Percentiles rank a stretch among this genome's conserved stretches.
Conservation (phyloP, 2,888 invertebrate genomes). For the Cephonodes hylas region DNA sequence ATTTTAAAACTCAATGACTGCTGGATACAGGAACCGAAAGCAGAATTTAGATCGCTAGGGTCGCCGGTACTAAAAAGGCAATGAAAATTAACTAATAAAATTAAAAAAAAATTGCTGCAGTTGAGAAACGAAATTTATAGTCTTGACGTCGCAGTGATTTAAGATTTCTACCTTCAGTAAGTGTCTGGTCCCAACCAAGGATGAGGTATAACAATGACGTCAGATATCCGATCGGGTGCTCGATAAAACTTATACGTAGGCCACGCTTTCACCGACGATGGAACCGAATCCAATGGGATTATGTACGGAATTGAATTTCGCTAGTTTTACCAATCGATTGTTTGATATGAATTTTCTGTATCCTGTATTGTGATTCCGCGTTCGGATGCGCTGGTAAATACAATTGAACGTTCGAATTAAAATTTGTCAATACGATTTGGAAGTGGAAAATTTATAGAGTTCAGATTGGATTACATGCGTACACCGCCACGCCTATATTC, state of each 20-base stretch:
- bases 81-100: too few relatives aligned
- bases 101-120: too few relatives aligned
- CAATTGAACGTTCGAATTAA: background rate
- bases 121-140: too few relatives aligned
- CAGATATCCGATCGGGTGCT: conserved; percentile 15
- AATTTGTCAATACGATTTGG: background rate
- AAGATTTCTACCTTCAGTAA: background rate
- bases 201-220: conserved; percentile 18
- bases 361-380: too few relatives aligned
- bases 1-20: too few relatives aligned
- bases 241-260: conserved; percentile 4
- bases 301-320: conserved; percentile 8
- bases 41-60: too few relatives aligned
- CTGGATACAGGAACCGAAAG: too few relatives aligned
- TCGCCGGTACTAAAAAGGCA: too few relatives aligned
- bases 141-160: too few relatives aligned
- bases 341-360: background rate
- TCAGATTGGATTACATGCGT: background rate
- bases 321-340: background rate
- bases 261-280: background rate
- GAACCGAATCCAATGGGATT: conserved; percentile 6
- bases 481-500: too few relatives aligned
- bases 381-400: background rate
- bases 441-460: background rate
- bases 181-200: background rate